Base-by-base conservation (phyloP, 2,113 vertebrate species). In the Campylomormyrus tamandua region DNA sequence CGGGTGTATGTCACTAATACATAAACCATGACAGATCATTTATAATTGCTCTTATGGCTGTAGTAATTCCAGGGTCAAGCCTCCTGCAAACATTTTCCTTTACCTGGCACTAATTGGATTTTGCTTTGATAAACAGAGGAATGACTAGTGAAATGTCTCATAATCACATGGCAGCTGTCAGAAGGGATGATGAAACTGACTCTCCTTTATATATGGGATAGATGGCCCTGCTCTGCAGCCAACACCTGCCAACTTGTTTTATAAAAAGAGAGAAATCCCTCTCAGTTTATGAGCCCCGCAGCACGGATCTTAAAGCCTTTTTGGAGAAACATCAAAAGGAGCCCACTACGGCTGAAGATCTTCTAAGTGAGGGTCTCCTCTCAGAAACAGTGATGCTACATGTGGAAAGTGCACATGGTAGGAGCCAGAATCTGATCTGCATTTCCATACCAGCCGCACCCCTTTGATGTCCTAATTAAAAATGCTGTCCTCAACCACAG, bases 71-170 rank as follows among this genome's bases (percentile, higher is more conserved):
- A 80, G 24, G 56, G 80, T 66, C 88, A 91, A 53, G 85, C 66
- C 88, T 90, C 83, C 90, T 90, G 91, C 93, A 95, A 94, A 94
- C 21, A 31, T 80, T 91, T 83, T 91, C 88, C 89, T 94, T 90
- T 90, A 92, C 92, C 89, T 94, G 89, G 83, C 92, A 90, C 49
- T 95, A 94, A 96, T 96, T 94, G 94, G 89, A 93, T 93, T 94
- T 53, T 90, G 90, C 93, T 92, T 93, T 90, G 87, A 92, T 93
- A 93, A 94, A 95, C 48, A 94, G 90, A 93, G 88, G 39, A 70
- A 87, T 93, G 92, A 92, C 91, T 90, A 93, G 93, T 91, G 58
- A 48, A 56, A 39, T 83, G 42, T 89, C 89, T 66, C 35, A 27
- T 70, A 87, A 50, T 74, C 53, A 48, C 88, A 62, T 87, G 7